Base-by-base conservation (phyloP, 2,797 vertebrate species). In the Luscinia megarhynchos region DNA sequence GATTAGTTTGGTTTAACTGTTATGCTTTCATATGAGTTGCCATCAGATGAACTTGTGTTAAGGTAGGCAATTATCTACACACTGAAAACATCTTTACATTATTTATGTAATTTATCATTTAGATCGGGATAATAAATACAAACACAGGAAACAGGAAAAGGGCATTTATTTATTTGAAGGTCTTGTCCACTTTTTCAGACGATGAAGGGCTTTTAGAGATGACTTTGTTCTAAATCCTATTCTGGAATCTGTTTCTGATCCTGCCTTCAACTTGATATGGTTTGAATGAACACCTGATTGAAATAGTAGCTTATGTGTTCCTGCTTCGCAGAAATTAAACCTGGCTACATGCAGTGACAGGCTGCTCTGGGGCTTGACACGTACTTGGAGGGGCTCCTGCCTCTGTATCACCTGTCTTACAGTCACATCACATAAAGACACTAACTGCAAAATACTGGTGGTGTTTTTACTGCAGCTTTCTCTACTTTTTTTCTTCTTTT, bases 401-500 rank as follows among this genome's bases (percentile, higher is more conserved):
- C 59, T 81, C 69, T 19, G 13, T 30, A 18, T 17, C 11, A 13
- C 3, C 58, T 8, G 19, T 15, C 66, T 22, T 8, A 3, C 24
- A 45, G 69, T 36, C 70, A 5, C 36, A 74, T 34, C 77, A 40
- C 48, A 59, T 1, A 15, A 30, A 38, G 38, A 11, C 55, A 18
- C 57, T 72, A 45, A 58, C 62, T 53, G 12, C 15, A 17, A 36
- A 45, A 51, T 0, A 83, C 2, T 1, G 27, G 1, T 6, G 24
- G 2, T 9, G 19, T 12, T 73, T 55, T 21, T 8, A 20, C 15
- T 9, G 69, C 40, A 29, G 68, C 38, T 78, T 62, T 15, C 11
- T 20, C 4, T 4, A 6, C 2, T 6, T 6, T 4, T 6, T 32
- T 20, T 29, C n/a, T 32, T 20, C n/a, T 29, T 43, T 43, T 19